Evolutionary conservation across 2,797 vertebrate genomes (phyloP).

Genomic region (Gymnocypris eckloni): DNA sequence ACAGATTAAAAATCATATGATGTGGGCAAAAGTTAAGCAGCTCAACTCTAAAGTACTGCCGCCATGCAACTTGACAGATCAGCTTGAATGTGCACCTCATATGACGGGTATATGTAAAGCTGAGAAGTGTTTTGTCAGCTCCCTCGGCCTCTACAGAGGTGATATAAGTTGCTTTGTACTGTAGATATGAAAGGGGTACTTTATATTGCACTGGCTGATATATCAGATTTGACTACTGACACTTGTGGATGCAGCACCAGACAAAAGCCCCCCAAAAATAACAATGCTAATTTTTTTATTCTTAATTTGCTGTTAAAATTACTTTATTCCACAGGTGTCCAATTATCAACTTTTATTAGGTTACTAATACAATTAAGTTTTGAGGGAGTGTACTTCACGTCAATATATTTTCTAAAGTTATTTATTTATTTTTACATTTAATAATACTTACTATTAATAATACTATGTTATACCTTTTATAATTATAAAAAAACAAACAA

Average conservation of each 20-base stretch:
- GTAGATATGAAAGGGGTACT: neutral
- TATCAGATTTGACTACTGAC: neutral
- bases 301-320: neutral
- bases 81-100: neutral
- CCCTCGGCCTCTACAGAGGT: neutral
- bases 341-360: neutral
- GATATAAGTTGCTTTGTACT: neutral
- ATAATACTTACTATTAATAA: neutral
- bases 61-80: neutral
- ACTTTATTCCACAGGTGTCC: neutral
- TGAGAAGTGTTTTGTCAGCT: neutral
- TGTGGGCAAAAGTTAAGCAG: conserved; percentile 51
- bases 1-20: conserved; percentile 17
- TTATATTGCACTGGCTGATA: neutral
- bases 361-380: neutral
- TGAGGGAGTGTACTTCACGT: neutral
- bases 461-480: neutral
- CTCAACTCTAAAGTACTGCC: conserved; percentile 12
- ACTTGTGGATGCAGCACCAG: no score
- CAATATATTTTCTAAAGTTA: neutral
- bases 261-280: neutral
- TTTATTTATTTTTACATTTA: neutral
- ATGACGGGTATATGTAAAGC: neutral
- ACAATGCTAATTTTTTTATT: neutral
- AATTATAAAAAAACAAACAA: neutral